phyloP scores from a whole-genome alignment of 2,888 invertebrate species.

The Eupeodes luniger region DNA sequence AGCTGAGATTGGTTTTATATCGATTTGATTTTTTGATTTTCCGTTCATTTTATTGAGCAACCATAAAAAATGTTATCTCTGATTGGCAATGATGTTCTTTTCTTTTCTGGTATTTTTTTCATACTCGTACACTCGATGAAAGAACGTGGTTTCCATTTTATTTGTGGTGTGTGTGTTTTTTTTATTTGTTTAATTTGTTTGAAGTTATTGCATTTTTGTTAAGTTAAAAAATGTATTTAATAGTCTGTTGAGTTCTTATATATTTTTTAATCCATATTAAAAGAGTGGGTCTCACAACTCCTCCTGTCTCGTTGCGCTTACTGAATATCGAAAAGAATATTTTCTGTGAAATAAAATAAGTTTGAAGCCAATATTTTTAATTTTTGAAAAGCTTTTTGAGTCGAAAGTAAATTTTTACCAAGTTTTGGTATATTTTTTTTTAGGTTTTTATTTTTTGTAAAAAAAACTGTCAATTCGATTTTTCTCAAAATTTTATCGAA shows the following conservation, averaged over 20 bases:
- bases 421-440: too few relatives aligned
- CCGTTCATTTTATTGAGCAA: constrained; percentile 59
- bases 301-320: too few relatives aligned
- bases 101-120: neutral
- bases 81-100: constrained; percentile 69
- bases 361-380: too few relatives aligned
- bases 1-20: constrained; percentile 33
- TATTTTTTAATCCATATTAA: too few relatives aligned
- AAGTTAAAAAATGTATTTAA: neutral
- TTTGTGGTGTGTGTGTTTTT: neutral
- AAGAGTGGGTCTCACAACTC: too few relatives aligned
- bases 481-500: too few relatives aligned
- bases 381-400: too few relatives aligned
- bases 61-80: constrained; percentile 68
- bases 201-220: neutral
- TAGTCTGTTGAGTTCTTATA: neutral
- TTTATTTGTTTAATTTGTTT: neutral
- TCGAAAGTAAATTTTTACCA: too few relatives aligned
- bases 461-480: too few relatives aligned
- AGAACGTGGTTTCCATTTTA: constrained; percentile 26
- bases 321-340: too few relatives aligned
- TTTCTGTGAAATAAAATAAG: too few relatives aligned
- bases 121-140: neutral
- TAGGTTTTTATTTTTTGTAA: too few relatives aligned
- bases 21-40: constrained; percentile 45